Conservation (phyloP, 92 coral and sea anemone species). For the Phenganax subtilis region DNA sequence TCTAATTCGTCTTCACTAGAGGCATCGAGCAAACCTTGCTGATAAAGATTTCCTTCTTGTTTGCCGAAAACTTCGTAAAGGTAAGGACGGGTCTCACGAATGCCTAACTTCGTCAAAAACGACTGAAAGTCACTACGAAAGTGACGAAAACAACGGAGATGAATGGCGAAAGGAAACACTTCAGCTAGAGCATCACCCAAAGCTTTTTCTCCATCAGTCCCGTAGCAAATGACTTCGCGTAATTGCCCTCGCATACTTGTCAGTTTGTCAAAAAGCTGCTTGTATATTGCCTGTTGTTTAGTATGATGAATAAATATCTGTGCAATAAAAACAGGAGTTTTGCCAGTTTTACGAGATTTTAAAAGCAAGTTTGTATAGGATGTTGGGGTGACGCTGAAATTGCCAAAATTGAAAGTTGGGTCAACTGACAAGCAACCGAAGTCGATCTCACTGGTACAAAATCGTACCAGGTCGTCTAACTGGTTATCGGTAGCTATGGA, state of each 20-base stretch:
- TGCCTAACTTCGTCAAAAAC: neutral
- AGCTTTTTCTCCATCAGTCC: constrained; percentile 41
- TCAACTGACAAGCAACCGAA: constrained; percentile 44
- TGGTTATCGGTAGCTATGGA: constrained; percentile 48
- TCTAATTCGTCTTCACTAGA: constrained; percentile 35
- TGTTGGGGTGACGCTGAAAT: constrained; percentile 36
- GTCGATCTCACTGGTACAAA: constrained; percentile 35
- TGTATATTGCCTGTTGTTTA: constrained; percentile 18
- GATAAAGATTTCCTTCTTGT: constrained; percentile 11
- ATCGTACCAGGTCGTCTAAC: constrained; percentile 32
- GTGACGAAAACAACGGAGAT: constrained; percentile 47
- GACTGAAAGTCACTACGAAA: constrained; percentile 25
- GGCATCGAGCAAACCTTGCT: constrained; percentile 32
- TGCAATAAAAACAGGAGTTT: constrained; percentile 35
- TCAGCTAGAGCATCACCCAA: constrained; percentile 26
- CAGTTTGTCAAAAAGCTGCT: constrained; percentile 6
- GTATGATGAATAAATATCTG: constrained; percentile 27
- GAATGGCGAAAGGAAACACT: constrained; percentile 30
- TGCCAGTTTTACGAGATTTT: constrained; percentile 25
- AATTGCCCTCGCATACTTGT: constrained; percentile 34
- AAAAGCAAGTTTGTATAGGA: constrained; percentile 24
- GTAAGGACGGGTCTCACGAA: neutral
- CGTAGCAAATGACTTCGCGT: constrained; percentile 1
- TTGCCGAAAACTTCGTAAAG: constrained; percentile 32
- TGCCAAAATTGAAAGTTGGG: constrained; percentile 45